Evolutionary conservation across 2,888 invertebrate genomes (phyloP), one percentile per base, ranked within the genome.

Genomic region (Pogonocherus hispidulus): DNA sequence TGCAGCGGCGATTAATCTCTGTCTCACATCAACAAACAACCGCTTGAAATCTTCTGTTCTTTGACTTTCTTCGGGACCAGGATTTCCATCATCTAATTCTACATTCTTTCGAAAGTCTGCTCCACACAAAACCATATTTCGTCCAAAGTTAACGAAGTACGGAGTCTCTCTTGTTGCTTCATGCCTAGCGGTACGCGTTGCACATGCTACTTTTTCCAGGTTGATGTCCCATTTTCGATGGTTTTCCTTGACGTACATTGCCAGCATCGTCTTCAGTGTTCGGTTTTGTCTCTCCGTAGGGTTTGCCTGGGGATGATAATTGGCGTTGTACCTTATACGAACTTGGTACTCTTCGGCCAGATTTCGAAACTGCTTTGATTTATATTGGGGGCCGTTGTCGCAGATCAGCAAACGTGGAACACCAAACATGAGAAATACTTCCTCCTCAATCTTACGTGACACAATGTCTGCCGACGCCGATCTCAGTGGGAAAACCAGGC

Each of bases 301-400:
- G 18, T 47, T 47, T 6, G 47, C 47, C 3, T 47, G 47, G 8
- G 68, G 69, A 19, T 69, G 59, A 35, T 69, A 66, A 23, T 69
- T 47, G 9, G 69, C 64, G 23, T 66, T 69, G 35, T 18, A 69
- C 1, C 57, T 18, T 6, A 69, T 32, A 19, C n/a, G n/a, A 18
- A 46, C 18, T 19, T 51, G 9, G 20, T 65, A 69, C 3, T 16
- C 35, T 19, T 51, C 18, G 4, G 47, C 20, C 1, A 69, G 41
- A n/a, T 64, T 59, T 16, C 19, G 4, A 27, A 69, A 69, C 16
- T 46, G 62, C 9, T 22, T 27, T 35, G 70, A 67, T 9, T 16
- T 49, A 49, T 51, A 71, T 23, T 70, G 68, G 11, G 60, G 64
- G 3, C 70, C 70, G 20, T 68, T 70, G 35, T 68, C 70, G 47